A percentile compares a stretch with the other conserved stretches of the same genome.
Evolutionary conservation across 2,113 vertebrate species (phyloP).

Genomic region (Tauraco erythrolophus): DNA sequence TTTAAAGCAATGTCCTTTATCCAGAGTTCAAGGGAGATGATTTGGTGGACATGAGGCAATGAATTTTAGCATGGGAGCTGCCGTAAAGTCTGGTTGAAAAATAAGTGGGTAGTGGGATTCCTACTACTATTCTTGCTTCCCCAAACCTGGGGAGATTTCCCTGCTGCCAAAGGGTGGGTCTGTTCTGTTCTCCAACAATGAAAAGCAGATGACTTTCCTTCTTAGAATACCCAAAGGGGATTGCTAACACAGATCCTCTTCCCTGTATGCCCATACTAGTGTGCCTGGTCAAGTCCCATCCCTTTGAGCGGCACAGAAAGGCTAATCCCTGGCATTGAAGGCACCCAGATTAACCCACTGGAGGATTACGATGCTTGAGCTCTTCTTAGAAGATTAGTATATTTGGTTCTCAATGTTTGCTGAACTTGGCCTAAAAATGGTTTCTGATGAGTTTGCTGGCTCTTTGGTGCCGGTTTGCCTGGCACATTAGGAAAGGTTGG

Average conservation of each 20-base stretch:
- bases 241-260: constrained; percentile 18
- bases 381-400: not conserved
- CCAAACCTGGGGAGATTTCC: not conserved
- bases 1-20: not conserved
- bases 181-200: not conserved
- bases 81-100: not conserved
- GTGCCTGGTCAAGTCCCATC: not conserved
- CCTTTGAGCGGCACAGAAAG: not conserved
- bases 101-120: not conserved
- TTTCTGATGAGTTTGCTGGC: not conserved
- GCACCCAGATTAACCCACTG: constrained; percentile 14
- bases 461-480: not conserved
- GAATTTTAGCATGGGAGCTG: not conserved
- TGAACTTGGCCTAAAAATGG: not conserved
- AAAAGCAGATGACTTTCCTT: constrained; percentile 33
- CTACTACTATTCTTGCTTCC: not conserved
- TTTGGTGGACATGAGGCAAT: not conserved
- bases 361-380: constrained; percentile 34
- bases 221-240: constrained; percentile 4
- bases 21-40: not conserved
- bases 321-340: constrained; percentile 28
- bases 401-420: not conserved
- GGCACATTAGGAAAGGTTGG: not conserved
- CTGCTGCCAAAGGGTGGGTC: not conserved
- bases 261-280: not conserved